Base-by-base conservation (phyloP, 2,888 invertebrate genomes). In the Hecatera dysodea region DNA sequence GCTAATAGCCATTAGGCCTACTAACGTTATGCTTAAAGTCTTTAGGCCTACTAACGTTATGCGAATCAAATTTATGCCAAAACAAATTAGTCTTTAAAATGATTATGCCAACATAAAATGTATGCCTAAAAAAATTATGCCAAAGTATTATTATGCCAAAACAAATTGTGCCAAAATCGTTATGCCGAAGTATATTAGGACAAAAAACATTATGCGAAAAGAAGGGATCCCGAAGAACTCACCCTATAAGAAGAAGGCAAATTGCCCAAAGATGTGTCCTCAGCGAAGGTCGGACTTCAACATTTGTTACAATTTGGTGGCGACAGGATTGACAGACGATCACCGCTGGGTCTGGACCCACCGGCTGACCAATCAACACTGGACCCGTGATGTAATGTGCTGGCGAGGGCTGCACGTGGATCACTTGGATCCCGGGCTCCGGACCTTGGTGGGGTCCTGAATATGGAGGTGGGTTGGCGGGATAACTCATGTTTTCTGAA, bases 251-350 rank as follows among this genome's bases (percentile, higher is more conserved):
- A 29, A 67, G 22, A 0, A 81, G 65, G 11, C 72, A 55, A 6
- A 63, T 0, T 0, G 82, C 82, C 63, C 84, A 81, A 15, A 81
- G 56, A 68, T 82, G 82, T 19, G 82, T 84, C 55, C 39, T 73
- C 9, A 22, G 7, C 1, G 75, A 55, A 1, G 73, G 62, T 12
- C 59, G 64, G 0, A 24, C 44, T 52, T 67, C 75, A n/a, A 50
- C 44, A 5, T 59, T 78, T 0, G 84, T 78, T 12, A 81, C 6
- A 36, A 96, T 91, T 42, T 88, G 92, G 2, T 93, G 91, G 3
- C 91, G 90, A 74, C 97, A 97, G 5, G 93, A 93, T 0, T 95
- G 96, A 74, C 96, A 96, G 33, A 91, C 85, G 2, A 94, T 78
- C 24, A 90, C 86, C 33, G 92, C 81, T 0, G 96, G 94, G 0